phyloP scores from a whole-genome alignment of 2,888 invertebrate genomes.

The Strigamia maritima region DNA sequence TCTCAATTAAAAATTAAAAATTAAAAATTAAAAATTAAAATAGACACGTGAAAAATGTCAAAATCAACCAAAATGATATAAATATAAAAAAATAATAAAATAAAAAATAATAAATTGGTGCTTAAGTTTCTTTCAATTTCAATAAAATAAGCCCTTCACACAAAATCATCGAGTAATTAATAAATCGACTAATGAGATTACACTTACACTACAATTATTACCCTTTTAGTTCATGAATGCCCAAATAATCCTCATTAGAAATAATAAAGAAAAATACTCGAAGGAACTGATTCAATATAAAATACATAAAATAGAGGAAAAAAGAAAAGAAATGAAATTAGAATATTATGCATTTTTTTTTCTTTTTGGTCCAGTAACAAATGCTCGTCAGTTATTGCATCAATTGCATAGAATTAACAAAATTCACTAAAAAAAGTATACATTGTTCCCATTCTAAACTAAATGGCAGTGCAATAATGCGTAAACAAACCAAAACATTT shows the following conservation, averaged over 20 bases:
- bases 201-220: neutral
- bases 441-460: neutral
- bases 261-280: neutral
- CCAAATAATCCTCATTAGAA: neutral
- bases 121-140: no score
- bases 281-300: neutral
- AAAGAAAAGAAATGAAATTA: no score
- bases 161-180: neutral
- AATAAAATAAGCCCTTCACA: neutral
- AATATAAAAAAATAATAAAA: neutral
- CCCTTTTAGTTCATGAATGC: slow-evolving; percentile 2
- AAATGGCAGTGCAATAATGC: neutral
- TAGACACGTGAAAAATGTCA: neutral
- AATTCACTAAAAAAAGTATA: neutral
- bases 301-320: no score
- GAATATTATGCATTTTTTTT: neutral
- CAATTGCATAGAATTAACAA: neutral
- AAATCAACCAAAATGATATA: neutral
- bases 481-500: neutral
- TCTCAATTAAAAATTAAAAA: no score
- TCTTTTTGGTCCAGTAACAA: neutral
- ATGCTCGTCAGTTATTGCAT: neutral
- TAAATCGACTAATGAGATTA: neutral
- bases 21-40: no score
- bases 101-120: no score